Percentiles rank a stretch among this genome's conserved stretches.
Conservation (phyloP, 2,113 vertebrate species). For the Muscicapa adusta region DNA sequence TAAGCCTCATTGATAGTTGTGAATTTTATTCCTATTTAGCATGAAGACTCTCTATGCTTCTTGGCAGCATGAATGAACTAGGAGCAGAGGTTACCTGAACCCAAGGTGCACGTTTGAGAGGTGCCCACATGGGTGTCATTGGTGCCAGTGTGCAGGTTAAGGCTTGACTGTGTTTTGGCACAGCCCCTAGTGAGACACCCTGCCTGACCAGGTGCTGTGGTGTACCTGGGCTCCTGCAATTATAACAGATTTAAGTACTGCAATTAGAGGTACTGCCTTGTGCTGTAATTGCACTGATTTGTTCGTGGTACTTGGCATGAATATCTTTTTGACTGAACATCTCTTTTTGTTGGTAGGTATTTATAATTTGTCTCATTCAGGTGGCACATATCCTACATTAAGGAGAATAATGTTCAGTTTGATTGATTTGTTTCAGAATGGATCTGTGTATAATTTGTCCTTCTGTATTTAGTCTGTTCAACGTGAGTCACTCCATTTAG, state of each 20-base stretch:
- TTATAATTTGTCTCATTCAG: background rate
- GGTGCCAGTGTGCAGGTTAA: fast-evolving
- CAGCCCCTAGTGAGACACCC: fast-evolving
- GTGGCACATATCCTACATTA: background rate
- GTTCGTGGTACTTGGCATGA: background rate
- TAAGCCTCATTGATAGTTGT: background rate
- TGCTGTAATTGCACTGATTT: background rate
- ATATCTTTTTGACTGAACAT: background rate
- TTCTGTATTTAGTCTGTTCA: background rate
- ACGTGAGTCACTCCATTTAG: background rate
- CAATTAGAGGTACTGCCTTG: background rate
- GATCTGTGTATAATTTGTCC: background rate
- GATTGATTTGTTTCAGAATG: background rate
- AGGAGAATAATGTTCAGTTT: background rate
- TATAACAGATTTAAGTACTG: background rate
- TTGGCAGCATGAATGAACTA: background rate
- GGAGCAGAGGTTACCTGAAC: background rate
- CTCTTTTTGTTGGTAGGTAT: background rate
- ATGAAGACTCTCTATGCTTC: background rate
- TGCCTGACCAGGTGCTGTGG: background rate
- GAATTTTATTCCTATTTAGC: background rate
- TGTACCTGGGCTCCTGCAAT: background rate
- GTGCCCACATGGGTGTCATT: fast-evolving
- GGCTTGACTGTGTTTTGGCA: background rate
- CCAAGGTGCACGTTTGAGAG: fast-evolving